Evolutionary conservation across 2,113 vertebrate genomes (phyloP), one percentile per base, ranked within the genome.

Genomic region (Meleagris gallopavo): DNA sequence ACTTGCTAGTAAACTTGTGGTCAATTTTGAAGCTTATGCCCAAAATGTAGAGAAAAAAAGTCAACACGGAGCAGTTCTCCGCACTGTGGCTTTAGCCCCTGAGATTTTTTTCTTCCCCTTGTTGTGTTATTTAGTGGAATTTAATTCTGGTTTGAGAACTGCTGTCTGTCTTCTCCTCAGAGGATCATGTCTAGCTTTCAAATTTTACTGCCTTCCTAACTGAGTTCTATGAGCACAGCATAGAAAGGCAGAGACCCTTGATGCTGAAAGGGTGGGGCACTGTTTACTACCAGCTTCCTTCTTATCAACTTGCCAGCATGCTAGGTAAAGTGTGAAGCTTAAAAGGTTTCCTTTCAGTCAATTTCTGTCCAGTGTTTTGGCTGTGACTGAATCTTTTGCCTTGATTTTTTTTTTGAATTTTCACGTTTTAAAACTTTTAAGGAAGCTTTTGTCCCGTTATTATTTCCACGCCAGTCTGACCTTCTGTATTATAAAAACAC

Each of bases 381-480:
- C 40, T 60, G n/a, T 83, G 27, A 75, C 83, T 32, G 30, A 86
- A 1, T 34, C n/a, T 91, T 87, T 91, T 38, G 43, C 72, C 52
- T 78, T 64, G 22, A 50, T 8, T 0, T 86, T 80, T 4, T 73
- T 32, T 83, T 81, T 61, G 41, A 30, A 18, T 82, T 83, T 34
- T 34, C 50, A 52, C 14, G 8, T 86, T 79, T 90, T 80, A 89
- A 34, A 89, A 80, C 36, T 75, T 91, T 18, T 24, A 61, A 67
- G 60, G 32, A 85, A 21, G 11, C 20, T 89, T 89, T 65, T 92
- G 65, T 66, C 13, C 58, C 19, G 32, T 55, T 72, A 48, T 41
- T 69, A 61, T 93, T 96, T 95, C 54, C 58, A 78, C 43, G 75
- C 25, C 20, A 50, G 72, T 75, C 69, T 88, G 70, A 75, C 54